A percentile compares a stretch with the other conserved stretches of the same genome.
Evolutionary conservation across 2,113 vertebrate genomes (phyloP).

Genomic region (Craseonycteris thonglongyai): DNA sequence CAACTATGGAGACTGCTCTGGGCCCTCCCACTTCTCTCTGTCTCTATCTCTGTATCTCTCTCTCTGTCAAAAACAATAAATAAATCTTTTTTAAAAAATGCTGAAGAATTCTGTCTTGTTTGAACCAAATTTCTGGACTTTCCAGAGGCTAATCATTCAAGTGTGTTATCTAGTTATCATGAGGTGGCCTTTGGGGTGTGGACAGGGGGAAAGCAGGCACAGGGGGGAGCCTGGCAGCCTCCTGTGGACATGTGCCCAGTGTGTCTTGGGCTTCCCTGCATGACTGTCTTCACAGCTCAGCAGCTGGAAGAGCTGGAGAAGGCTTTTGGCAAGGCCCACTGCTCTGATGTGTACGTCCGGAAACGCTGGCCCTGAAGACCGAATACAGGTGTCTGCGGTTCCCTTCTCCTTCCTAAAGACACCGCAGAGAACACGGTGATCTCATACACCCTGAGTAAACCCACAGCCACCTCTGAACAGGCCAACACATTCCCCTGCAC

Average conservation of each 20-base stretch:
- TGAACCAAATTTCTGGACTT: background rate
- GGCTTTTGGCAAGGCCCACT: slow-evolving; percentile 95
- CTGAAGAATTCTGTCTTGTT: background rate
- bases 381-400: slow-evolving; percentile 88
- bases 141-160: background rate
- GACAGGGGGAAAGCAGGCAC: accelerated
- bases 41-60: no score
- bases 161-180: no score
- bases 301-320: slow-evolving; percentile 97
- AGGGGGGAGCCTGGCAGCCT: background rate
- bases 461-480: background rate
- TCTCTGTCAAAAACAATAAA: no score
- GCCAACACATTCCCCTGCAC: background rate
- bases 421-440: background rate
- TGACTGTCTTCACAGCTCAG: slow-evolving; percentile 95
- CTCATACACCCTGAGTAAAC: background rate
- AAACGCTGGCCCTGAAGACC: slow-evolving; percentile 95
- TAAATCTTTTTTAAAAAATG: no score
- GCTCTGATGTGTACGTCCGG: slow-evolving; percentile 95
- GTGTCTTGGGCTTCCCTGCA: slow-evolving; percentile 53
- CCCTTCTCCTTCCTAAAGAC: background rate
- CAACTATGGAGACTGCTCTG: no score
- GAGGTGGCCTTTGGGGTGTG: background rate
- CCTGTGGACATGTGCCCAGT: background rate
- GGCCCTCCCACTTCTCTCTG: no score